Percentiles rank a stretch among this genome's conserved stretches.
These are phyloP conservation scores for Stegastes partitus DNA, from an alignment of 2,113 vertebrate species.

Conservation along the genomic window DNA sequence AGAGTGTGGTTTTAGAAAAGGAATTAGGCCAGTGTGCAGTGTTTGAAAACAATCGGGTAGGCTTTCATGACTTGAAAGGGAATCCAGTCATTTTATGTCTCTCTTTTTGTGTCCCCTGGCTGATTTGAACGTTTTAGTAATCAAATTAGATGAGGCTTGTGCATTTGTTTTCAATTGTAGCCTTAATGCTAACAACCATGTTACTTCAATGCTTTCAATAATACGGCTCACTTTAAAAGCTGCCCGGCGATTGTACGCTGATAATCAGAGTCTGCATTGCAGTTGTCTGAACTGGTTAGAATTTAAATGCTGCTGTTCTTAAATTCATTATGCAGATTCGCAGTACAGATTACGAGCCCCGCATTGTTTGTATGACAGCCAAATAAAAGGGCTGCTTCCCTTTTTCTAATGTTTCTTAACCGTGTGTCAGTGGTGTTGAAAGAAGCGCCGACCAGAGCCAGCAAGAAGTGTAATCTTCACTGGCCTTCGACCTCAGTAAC, in stretches of 20 bases:
- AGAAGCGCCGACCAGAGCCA: slow-evolving; percentile 15
- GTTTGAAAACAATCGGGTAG: slow-evolving; percentile 40
- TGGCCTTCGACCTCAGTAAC: slow-evolving; percentile 55
- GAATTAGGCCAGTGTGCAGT: slow-evolving; percentile 43
- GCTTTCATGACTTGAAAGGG: slow-evolving; percentile 37
- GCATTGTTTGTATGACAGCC: slow-evolving; percentile 16
- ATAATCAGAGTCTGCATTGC: slow-evolving; percentile 12
- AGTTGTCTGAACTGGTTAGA: background rate
- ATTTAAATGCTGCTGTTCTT: slow-evolving; percentile 24
- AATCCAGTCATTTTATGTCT: slow-evolving; percentile 33
- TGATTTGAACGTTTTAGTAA: slow-evolving; percentile 21
- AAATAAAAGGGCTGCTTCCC: background rate
- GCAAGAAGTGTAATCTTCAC: slow-evolving; percentile 39
- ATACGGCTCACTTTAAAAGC: slow-evolving; percentile 31
- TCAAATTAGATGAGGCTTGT: slow-evolving; percentile 33
- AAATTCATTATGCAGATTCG: slow-evolving; percentile 25
- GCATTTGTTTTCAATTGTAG: slow-evolving; percentile 45
- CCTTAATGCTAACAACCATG: slow-evolving; percentile 27
- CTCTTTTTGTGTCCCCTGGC: background rate
- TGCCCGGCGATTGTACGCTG: background rate
- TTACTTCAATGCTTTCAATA: slow-evolving; percentile 6
- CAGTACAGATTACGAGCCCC: slow-evolving; percentile 10
- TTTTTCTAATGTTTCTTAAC: background rate
- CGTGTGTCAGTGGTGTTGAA: slow-evolving; percentile 18
- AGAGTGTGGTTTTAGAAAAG: slow-evolving; percentile 49